These are phyloP conservation scores for Agapornis canus DNA, from an alignment of 2,797 vertebrate genomes.

Conservation along the genomic window DNA sequence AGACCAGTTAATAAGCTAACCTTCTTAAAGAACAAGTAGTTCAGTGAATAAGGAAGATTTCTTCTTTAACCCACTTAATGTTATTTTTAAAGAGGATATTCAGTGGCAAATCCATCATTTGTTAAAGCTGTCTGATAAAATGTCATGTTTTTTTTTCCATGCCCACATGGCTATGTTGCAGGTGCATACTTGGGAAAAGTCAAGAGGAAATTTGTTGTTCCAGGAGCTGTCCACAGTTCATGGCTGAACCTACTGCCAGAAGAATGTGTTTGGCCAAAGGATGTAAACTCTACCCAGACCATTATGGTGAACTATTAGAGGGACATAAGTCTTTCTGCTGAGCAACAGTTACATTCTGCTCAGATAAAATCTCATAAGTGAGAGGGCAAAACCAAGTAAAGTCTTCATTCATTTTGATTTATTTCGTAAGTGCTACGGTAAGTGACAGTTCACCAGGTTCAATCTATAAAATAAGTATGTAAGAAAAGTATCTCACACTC, in stretches of 20 bases:
- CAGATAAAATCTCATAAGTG: neutral
- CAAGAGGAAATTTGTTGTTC: neutral
- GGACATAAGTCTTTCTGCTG: neutral
- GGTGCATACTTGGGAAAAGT: neutral
- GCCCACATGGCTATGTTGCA: rapidly evolving
- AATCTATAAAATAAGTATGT: neutral
- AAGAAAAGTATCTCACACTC: neutral
- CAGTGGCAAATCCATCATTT: neutral
- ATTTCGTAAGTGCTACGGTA: neutral
- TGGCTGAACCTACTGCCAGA: neutral
- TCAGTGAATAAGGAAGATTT: neutral
- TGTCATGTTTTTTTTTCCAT: neutral
- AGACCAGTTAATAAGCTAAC: neutral
- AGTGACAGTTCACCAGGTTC: neutral
- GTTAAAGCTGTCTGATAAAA: neutral
- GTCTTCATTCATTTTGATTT: neutral
- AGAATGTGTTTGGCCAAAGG: neutral
- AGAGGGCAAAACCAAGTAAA: neutral
- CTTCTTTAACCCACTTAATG: neutral
- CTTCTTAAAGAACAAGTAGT: neutral
- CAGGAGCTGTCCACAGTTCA: conserved; percentile 11
- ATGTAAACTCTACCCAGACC: neutral
- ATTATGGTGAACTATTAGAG: neutral
- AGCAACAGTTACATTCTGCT: neutral
- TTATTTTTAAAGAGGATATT: neutral